Conservation (phyloP, 1,140 invertebrate species). For the Bombus turneri region DNA sequence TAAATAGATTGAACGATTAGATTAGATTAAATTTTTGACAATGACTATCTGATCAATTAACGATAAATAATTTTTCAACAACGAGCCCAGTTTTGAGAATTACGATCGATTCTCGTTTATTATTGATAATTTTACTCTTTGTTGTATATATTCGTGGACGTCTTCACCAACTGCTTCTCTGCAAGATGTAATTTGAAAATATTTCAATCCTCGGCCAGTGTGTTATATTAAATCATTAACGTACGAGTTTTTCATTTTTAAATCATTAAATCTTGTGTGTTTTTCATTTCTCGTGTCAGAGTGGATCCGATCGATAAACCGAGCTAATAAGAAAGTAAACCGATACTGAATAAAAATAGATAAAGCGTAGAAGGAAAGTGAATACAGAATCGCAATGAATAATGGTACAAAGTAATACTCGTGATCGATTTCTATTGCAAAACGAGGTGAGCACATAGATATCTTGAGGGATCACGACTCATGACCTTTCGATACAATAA, state of each 20-base stretch:
- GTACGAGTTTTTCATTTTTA: no score
- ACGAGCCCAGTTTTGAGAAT: no score
- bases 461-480: constrained; percentile 52
- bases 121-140: neutral
- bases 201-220: no score
- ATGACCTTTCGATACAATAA: constrained; percentile 45
- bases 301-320: neutral
- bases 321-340: neutral
- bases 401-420: constrained; percentile 13
- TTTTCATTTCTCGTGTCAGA: no score
- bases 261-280: no score
- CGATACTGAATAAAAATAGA: neutral
- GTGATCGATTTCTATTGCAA: constrained; percentile 45
- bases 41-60: no score
- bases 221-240: no score
- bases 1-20: neutral
- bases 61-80: no score
- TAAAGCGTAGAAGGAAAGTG: no score
- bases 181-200: no score
- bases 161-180: neutral
- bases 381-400: constrained; percentile 12
- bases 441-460: constrained; percentile 29
- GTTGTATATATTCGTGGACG: neutral
- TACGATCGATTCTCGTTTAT: neutral
- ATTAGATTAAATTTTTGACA: neutral